These are phyloP conservation scores for Callithrix jacchus DNA, from an alignment of 2,113 vertebrate species.

Conservation along the genomic window DNA sequence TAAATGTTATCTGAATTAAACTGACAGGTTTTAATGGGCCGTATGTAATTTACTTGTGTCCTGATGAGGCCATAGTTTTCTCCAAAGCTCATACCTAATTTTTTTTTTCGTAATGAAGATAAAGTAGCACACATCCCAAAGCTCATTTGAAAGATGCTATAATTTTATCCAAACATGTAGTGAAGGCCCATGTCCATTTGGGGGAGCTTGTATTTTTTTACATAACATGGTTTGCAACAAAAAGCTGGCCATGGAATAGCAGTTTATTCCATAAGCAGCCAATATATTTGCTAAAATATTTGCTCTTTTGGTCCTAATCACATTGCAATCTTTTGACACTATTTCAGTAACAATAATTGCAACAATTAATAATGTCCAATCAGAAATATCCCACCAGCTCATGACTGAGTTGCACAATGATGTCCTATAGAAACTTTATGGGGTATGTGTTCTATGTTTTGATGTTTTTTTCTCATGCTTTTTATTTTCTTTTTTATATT, in stretches of 20 bases:
- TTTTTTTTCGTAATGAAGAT: conserved; percentile 83
- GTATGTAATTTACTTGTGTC: conserved; percentile 84
- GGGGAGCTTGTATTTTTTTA: conserved; percentile 74
- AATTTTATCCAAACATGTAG: conserved; percentile 84
- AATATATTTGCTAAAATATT: conserved; percentile 72
- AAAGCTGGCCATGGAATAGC: conserved; percentile 70
- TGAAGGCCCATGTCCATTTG: conserved; percentile 76
- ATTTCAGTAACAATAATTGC: conserved; percentile 74
- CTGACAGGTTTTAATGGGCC: conserved; percentile 83
- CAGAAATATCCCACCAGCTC: background rate
- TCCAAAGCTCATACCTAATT: conserved; percentile 75
- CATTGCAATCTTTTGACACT: conserved; percentile 59
- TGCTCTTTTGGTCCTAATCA: conserved; percentile 75
- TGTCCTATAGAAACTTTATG: conserved; percentile 72
- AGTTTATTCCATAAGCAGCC: conserved; percentile 72
- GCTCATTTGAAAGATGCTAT: conserved; percentile 79
- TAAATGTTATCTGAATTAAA: conserved; percentile 79
- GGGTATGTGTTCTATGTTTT: conserved; percentile 53
- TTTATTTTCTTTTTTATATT: no score
- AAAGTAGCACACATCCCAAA: conserved; percentile 84
- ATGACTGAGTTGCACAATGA: conserved; percentile 14
- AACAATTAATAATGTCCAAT: conserved; percentile 66
- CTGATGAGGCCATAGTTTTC: conserved; percentile 77
- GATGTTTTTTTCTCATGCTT: conserved; percentile 27
- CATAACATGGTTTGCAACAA: conserved; percentile 73